These are phyloP conservation scores for Takifugu flavidus DNA, from an alignment of 2,113 vertebrate genomes.

Conservation along the genomic window DNA sequence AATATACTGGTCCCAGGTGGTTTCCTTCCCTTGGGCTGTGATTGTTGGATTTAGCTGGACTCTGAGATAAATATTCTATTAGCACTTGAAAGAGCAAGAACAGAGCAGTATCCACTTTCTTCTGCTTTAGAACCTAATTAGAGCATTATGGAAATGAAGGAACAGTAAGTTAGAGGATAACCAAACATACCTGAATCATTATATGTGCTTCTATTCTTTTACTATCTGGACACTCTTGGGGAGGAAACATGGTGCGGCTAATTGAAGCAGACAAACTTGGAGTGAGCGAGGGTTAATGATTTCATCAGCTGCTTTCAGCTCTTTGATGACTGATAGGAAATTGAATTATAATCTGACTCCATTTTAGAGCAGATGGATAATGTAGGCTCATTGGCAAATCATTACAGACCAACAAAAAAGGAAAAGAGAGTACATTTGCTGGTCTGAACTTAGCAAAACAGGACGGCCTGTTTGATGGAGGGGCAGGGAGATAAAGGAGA, in stretches of 20 bases:
- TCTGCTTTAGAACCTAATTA: slow-evolving; percentile 23
- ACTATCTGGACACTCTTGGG: slow-evolving; percentile 7
- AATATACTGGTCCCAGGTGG: slow-evolving; percentile 1
- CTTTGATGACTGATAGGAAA: slow-evolving; percentile 25
- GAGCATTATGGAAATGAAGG: slow-evolving; percentile 34
- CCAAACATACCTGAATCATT: slow-evolving; percentile 7
- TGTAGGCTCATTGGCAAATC: slow-evolving; percentile 16
- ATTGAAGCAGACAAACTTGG: slow-evolving; percentile 32
- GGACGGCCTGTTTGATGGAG: background rate
- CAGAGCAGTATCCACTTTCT: slow-evolving; percentile 10
- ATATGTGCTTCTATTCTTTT: slow-evolving; percentile 7
- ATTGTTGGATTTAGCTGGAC: slow-evolving; percentile 23
- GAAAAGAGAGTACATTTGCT: background rate
- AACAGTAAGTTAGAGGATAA: slow-evolving; percentile 1
- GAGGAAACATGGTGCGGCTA: slow-evolving; percentile 24
- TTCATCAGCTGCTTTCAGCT: slow-evolving; percentile 22
- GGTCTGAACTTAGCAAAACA: slow-evolving; percentile 4
- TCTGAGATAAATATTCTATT: slow-evolving; percentile 31
- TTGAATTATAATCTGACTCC: slow-evolving; percentile 23
- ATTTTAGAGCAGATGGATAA: slow-evolving; percentile 14
- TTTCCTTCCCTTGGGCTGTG: background rate
- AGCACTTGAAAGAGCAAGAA: slow-evolving; percentile 28
- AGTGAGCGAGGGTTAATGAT: slow-evolving; percentile 19
- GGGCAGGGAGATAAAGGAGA: background rate
- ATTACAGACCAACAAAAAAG: slow-evolving; percentile 4